Conservation (phyloP, 2,888 invertebrate genomes). For the Aleiodes alternator region DNA sequence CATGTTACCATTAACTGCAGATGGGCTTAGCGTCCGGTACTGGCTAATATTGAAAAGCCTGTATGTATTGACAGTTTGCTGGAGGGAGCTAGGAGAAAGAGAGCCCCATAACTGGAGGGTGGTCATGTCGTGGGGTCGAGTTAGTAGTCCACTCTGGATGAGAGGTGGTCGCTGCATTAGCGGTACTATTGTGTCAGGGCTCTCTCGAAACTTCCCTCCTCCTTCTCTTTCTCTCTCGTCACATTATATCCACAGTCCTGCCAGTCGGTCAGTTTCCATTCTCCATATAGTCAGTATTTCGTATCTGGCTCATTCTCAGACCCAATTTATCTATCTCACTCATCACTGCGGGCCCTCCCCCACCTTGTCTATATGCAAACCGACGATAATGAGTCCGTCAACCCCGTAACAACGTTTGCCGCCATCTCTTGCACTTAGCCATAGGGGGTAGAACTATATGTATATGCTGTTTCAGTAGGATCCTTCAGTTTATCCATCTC, state of each 20-base stretch:
- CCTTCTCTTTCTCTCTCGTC: slow-evolving; percentile 45
- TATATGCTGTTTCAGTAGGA: slow-evolving; percentile 66
- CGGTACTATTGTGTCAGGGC: slow-evolving; percentile 70
- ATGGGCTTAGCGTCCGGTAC: slow-evolving; percentile 64
- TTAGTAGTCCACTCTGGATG: slow-evolving; percentile 44
- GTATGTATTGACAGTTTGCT: slow-evolving; percentile 68
- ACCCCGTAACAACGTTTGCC: slow-evolving; percentile 73
- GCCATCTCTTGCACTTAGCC: slow-evolving; percentile 72
- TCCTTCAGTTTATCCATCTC: slow-evolving; percentile 65
- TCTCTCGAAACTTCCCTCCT: slow-evolving; percentile 13
- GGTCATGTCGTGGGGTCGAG: slow-evolving; percentile 24
- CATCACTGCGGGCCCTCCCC: slow-evolving; percentile 36
- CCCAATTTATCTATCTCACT: slow-evolving; percentile 41
- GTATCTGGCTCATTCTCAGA: slow-evolving; percentile 52
- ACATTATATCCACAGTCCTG: slow-evolving; percentile 64
- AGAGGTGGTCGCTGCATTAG: slow-evolving; percentile 72
- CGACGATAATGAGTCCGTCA: slow-evolving; percentile 74
- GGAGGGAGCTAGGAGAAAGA: slow-evolving; percentile 55
- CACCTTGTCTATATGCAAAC: slow-evolving; percentile 73
- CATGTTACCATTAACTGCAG: slow-evolving; percentile 66
- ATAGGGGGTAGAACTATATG: slow-evolving; percentile 52
- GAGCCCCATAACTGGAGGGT: too few species aligned
- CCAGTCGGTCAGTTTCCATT: slow-evolving; percentile 71
- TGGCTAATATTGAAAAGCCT: slow-evolving; percentile 71
- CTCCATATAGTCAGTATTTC: slow-evolving; percentile 36